These are phyloP conservation scores for Drosophila malerkotliana DNA, from an alignment of 1,140 invertebrate genomes.

Conservation along the genomic window DNA sequence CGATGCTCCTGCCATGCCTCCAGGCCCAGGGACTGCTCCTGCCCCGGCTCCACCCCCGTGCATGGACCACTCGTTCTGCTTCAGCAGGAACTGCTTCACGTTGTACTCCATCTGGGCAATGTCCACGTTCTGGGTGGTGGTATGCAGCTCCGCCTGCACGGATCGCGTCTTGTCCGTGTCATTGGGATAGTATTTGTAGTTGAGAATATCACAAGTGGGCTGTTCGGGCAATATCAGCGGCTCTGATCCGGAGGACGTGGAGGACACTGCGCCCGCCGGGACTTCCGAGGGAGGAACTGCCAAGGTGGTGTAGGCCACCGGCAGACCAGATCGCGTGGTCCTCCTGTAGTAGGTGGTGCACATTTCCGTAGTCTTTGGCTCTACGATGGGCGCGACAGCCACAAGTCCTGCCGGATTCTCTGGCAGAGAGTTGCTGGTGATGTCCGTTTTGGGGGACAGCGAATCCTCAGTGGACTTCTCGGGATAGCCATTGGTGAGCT, in stretches of 20 bases:
- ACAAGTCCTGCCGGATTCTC: slow-evolving; percentile 12
- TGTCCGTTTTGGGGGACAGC: slow-evolving; percentile 73
- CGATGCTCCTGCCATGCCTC: neutral
- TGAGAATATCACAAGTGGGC: slow-evolving; percentile 83
- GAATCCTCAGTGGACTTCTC: slow-evolving; percentile 77
- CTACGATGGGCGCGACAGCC: neutral
- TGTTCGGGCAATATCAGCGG: slow-evolving; percentile 71
- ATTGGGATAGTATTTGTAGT: slow-evolving; percentile 82
- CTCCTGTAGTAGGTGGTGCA: slow-evolving; percentile 77
- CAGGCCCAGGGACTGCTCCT: neutral
- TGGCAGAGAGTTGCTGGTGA: slow-evolving; percentile 63
- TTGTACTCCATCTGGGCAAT: slow-evolving; percentile 87
- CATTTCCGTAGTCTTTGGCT: slow-evolving; percentile 55
- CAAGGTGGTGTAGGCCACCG: slow-evolving; percentile 71
- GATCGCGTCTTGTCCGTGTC: slow-evolving; percentile 77
- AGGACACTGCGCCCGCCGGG: slow-evolving; percentile 7
- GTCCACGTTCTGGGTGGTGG: slow-evolving; percentile 83
- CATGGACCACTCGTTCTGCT: slow-evolving; percentile 86
- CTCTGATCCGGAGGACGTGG: slow-evolving; percentile 54
- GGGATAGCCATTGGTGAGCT: slow-evolving; percentile 70
- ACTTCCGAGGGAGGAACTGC: slow-evolving; percentile 3
- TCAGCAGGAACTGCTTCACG: slow-evolving; percentile 86
- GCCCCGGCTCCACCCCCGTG: slow-evolving; percentile 16
- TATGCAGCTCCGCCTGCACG: slow-evolving; percentile 78
- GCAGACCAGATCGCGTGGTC: slow-evolving; percentile 73